Percentiles rank a stretch among this genome's conserved stretches.
Conservation (phyloP, 2,888 invertebrate species). For the Diadegma fenestrale region DNA sequence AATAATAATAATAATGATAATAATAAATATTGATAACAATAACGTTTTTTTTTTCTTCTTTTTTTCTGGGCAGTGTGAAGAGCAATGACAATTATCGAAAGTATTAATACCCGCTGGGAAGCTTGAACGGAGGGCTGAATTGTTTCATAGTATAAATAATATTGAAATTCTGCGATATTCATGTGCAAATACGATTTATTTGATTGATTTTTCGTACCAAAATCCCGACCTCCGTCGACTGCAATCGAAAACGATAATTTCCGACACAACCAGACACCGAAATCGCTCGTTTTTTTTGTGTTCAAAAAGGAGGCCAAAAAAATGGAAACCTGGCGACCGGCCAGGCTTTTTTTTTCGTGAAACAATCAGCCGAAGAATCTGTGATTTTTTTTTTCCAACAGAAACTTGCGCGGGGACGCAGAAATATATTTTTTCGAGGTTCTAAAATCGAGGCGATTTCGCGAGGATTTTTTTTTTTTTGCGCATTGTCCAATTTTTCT, state of each 20-base stretch:
- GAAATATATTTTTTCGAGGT: background rate
- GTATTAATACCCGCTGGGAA: conserved; percentile 67
- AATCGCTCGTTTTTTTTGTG: background rate
- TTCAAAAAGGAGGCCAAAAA: too few relatives aligned
- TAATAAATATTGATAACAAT: conserved; percentile 36
- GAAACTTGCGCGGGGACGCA: conserved; percentile 15
- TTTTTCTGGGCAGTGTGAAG: conserved; percentile 31
- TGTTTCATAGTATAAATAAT: conserved; percentile 72
- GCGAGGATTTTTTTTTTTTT: too few relatives aligned
- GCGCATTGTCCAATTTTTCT: background rate
- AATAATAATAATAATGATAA: conserved; percentile 59
- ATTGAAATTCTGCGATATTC: conserved; percentile 34
- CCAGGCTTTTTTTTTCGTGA: conserved; percentile 22
- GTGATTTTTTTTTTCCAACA: conserved; percentile 64
- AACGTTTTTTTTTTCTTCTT: conserved; percentile 37
- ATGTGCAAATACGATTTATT: background rate
- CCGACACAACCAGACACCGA: conserved; percentile 9
- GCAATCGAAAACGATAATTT: background rate
- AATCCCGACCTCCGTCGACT: background rate
- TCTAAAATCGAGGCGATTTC: conserved; percentile 2
- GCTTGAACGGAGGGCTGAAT: conserved; percentile 66
- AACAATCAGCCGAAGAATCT: conserved; percentile 52
- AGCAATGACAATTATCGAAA: conserved; percentile 67
- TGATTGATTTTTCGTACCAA: conserved; percentile 21
- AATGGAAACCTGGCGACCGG: too few relatives aligned